These are phyloP conservation scores for Antechinus stuartii DNA, from an alignment of 2,113 vertebrate species.

Conservation along the genomic window DNA sequence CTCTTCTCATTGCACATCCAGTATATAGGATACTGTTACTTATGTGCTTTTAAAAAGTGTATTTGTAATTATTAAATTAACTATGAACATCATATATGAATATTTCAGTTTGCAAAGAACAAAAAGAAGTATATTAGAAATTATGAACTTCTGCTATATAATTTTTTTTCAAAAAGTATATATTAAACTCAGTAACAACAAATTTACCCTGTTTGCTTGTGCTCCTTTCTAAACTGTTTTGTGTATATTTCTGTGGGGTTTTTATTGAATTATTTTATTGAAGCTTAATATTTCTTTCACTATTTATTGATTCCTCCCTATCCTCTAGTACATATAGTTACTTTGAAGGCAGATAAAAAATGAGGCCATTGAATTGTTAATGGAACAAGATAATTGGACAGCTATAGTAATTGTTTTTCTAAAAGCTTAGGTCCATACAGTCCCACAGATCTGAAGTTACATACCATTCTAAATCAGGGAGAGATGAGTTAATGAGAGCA, in stretches of 20 bases:
- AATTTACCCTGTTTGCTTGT: background rate
- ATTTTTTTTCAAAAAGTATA: background rate
- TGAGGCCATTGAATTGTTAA: background rate
- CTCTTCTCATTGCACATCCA: background rate
- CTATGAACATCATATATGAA: background rate
- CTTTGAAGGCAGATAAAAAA: background rate
- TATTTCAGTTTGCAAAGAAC: background rate
- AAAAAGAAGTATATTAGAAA: background rate
- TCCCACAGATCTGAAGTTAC: background rate
- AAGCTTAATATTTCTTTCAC: background rate
- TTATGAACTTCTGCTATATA: background rate
- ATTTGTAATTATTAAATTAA: background rate
- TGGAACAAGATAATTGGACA: background rate
- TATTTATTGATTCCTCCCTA: background rate
- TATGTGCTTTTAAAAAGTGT: background rate
- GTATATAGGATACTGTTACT: background rate
- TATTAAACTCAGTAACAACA: background rate
- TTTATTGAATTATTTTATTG: background rate
- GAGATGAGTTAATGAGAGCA: background rate
- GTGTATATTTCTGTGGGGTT: background rate
- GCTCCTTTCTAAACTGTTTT: background rate
- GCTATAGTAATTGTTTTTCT: background rate
- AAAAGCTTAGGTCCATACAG: background rate
- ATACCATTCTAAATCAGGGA: background rate
- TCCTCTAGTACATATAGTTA: background rate